Evolutionary conservation across 2,797 vertebrate genomes (phyloP), one percentile per base, ranked within the genome.

Genomic region (Premnoplex brunnescens): DNA sequence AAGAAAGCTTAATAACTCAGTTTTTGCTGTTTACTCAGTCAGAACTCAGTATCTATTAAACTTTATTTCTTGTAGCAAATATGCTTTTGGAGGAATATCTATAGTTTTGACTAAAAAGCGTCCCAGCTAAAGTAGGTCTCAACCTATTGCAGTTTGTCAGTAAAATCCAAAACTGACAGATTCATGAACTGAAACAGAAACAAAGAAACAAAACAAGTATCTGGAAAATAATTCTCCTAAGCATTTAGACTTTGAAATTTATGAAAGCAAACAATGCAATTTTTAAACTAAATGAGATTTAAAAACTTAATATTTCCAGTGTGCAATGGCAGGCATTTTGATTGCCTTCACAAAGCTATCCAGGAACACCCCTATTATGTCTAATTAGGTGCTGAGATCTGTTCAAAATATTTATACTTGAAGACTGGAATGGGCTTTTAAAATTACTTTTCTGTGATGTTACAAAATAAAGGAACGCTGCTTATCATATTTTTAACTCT

Each of bases 341-440:
- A 95, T 83, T 95, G 71, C 73, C 13, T 93, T 93, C 49, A 84
- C 49, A 88, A 62, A 93, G 21, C 32, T 73, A 79, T 85, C 59
- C 36, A 76, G 72, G 49, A 92, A 91, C 95, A 94, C 18, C 3
- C 4, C 41, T 88, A 81, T 84, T 95, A 91, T 26, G 43, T 88
- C 44, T 95, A 97, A 97, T 95, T 96, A 91, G 83, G 48, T 96
- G 39, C 49, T 75, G 36, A 93, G 64, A 63, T 72, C 75, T 89
- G 37, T 69, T 95, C 82, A 78, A 94, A 85, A 94, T 94, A 96
- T 92, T 96, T 93, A 95, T 85, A 80, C 43, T 69, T 62, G 36
- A 41, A 90, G 39, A 86, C n/a, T 77, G 58, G 55, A 97, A 94
- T 85, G 52, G 51, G 51, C 85, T 73, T 93, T 89, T 84, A 22